Conservation (phyloP, 2,797 vertebrate genomes). For the Scolopax bukidnonensis region DNA sequence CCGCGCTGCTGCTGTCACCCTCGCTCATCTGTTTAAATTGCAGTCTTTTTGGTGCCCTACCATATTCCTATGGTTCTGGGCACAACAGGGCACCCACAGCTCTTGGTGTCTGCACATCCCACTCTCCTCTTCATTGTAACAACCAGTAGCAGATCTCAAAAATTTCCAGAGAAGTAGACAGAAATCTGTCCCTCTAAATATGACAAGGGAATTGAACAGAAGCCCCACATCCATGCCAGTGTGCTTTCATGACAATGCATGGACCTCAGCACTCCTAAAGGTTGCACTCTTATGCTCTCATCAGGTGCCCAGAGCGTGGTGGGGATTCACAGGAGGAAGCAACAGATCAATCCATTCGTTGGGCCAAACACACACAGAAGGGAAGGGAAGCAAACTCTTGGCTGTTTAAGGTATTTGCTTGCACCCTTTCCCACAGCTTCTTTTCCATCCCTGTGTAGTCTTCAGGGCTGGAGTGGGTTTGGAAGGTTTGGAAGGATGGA, state of each 20-base stretch:
- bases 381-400: background rate
- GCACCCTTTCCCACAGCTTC: background rate
- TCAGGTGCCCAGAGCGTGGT: rapidly evolving
- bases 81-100: background rate
- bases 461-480: background rate
- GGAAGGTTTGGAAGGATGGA: background rate
- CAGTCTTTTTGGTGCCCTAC: background rate
- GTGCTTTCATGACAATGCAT: rapidly evolving
- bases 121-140: background rate
- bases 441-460: background rate
- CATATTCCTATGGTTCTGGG: rapidly evolving
- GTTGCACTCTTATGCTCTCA: rapidly evolving
- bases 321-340: background rate
- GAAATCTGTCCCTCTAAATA: background rate
- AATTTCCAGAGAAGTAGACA: background rate
- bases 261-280: background rate
- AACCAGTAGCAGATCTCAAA: background rate
- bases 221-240: rapidly evolving
- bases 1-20: background rate
- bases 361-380: background rate
- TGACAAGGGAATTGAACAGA: rapidly evolving
- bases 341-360: background rate
- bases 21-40: background rate
- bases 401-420: background rate
- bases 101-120: background rate